phyloP scores from a whole-genome alignment of 2,888 invertebrate genomes.

The Pandemis corylana region DNA sequence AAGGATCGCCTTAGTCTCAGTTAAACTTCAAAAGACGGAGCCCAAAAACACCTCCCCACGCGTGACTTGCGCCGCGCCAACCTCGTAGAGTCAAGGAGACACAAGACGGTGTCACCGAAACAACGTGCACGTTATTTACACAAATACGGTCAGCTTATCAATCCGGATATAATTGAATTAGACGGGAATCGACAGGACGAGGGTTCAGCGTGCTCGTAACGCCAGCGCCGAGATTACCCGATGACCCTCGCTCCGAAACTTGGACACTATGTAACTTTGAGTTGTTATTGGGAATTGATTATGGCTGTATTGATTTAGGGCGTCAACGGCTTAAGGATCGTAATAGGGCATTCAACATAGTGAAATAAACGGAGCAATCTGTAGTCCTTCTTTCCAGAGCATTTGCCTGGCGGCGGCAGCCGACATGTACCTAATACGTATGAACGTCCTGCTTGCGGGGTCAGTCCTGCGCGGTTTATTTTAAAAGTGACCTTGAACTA shows the following conservation, averaged over 20 bases:
- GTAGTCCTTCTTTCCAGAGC: too few relatives aligned
- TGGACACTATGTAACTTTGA: conserved; percentile 40
- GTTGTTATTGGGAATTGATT: conserved; percentile 39
- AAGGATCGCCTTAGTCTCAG: too few relatives aligned
- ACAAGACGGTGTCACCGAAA: conserved; percentile 29
- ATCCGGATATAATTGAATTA: conserved; percentile 50
- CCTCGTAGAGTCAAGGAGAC: neutral
- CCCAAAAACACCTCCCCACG: neutral
- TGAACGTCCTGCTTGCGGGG: too few relatives aligned
- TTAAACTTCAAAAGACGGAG: neutral
- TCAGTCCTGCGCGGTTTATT: too few relatives aligned
- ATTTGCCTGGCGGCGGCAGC: too few relatives aligned
- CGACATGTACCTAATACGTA: too few relatives aligned
- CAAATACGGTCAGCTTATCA: conserved; percentile 47
- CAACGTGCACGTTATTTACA: conserved; percentile 39
- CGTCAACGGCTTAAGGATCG: conserved; percentile 17
- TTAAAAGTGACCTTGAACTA: too few relatives aligned
- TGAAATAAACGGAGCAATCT: too few relatives aligned
- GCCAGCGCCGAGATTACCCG: conserved; percentile 34
- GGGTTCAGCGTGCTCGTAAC: conserved; percentile 36
- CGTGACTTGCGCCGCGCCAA: conserved; percentile 3
- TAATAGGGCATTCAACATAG: neutral
- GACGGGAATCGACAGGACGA: conserved; percentile 44
- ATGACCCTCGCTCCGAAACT: conserved; percentile 36
- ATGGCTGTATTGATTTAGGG: conserved; percentile 31